Base-by-base conservation (phyloP, 1,140 invertebrate genomes). In the Aphaenogaster rudis region DNA sequence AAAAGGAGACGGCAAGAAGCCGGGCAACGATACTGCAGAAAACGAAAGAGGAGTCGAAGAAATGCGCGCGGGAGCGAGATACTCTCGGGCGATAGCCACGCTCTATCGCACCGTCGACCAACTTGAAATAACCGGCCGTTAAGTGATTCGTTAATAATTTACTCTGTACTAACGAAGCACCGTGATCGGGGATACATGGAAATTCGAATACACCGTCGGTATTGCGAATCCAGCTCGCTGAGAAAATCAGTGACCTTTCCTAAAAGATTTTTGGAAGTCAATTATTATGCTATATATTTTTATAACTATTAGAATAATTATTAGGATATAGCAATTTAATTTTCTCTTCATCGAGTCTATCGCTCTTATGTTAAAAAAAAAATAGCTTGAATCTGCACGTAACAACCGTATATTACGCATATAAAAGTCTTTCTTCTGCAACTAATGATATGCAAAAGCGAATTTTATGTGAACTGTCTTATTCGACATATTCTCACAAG, bases 101-200 rank as follows among this genome's bases (percentile, higher is more conserved):
- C 59, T 92, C 91, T 93, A 90, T 88, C 86, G 87, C 88, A 90
- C 85, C 88, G 88, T 77, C 90, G 88, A 85, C 74, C 86, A 88
- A 85, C 89, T 89, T 92, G 74, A 89, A 93, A 92, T 91, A 87
- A 79, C 88, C 78, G 45, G 78, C 80, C 80, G 86, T 85, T 82
- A 88, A 91, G 86, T 87, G 81, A 92, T 90, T 87, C 88, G 80
- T 91, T 81, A 84, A 76, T 63, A 76, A 84, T 76, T 84, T 9
- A 50, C 9, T 59, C 9, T 11, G 33, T 42, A 33, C 4, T 76
- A 50, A 84, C 42, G 11, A 82, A 21, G 28, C 76, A 76, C 3
- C 50, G 39, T 45, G 21, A 17, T 69, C 28, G 21, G 9, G 3
- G 21, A 17, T 48, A 36, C 11, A 52, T 6, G n/a, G 6, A 54